phyloP scores from a whole-genome alignment of 2,113 vertebrate species.

The Tyrannus savana region DNA sequence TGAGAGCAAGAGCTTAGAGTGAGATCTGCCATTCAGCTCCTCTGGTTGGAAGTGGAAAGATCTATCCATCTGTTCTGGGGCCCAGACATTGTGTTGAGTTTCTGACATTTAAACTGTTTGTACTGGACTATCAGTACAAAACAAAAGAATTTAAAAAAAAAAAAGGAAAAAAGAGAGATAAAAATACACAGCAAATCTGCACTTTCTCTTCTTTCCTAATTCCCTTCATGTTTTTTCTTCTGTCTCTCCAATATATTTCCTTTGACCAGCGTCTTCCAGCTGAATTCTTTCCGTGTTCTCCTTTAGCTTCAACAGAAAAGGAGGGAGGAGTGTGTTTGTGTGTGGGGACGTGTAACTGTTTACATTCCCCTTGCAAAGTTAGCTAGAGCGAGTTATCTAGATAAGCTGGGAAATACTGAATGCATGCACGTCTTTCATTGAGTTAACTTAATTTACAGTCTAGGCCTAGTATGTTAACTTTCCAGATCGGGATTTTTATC shows the following conservation, averaged over 20 bases:
- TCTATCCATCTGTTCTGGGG: not conserved
- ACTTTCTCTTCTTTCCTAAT: not conserved
- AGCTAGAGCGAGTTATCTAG: not conserved
- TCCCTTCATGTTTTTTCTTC: not conserved
- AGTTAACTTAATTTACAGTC: not conserved
- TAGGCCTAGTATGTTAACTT: not conserved
- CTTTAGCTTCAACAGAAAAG: not conserved
- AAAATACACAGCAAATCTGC: not conserved
- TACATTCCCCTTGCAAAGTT: not conserved
- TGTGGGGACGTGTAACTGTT: not conserved
- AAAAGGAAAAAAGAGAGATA: not conserved
- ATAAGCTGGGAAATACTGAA: not conserved
- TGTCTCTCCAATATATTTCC: not conserved
- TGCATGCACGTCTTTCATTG: accelerated
- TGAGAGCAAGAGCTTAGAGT: not conserved
- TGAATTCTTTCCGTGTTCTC: not conserved
- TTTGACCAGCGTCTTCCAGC: not conserved
- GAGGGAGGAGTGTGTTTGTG: not conserved
- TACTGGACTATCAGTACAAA: not conserved
- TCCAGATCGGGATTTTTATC: slow-evolving; percentile 11
- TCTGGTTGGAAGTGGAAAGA: not conserved
- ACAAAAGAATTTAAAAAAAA: not conserved
- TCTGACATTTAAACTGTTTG: not conserved
- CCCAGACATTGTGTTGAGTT: not conserved
- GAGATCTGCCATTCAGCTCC: not conserved